These are phyloP conservation scores for Dasyurus viverrinus DNA, from an alignment of 2,113 vertebrate species.

Conservation along the genomic window DNA sequence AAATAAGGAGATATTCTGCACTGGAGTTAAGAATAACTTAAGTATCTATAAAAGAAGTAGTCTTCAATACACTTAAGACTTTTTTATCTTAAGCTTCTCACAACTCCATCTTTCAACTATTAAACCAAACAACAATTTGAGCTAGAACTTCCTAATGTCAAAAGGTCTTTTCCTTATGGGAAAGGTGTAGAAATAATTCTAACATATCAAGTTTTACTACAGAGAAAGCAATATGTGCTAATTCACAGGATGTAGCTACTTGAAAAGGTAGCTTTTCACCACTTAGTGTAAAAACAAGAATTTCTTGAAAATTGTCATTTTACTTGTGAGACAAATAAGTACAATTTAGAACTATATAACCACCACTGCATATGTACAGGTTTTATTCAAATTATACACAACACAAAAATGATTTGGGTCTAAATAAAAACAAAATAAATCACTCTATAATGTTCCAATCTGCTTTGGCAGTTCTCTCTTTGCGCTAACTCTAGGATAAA, in stretches of 20 bases:
- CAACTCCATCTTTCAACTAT: constrained; percentile 48
- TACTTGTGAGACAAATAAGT: constrained; percentile 20
- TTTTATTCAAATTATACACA: constrained; percentile 12
- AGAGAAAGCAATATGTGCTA: constrained; percentile 39
- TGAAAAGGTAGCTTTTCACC: constrained; percentile 47
- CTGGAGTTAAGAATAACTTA: constrained; percentile 22
- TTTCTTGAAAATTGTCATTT: constrained; percentile 14
- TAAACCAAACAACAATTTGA: constrained; percentile 21
- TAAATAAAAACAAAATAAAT: background rate
- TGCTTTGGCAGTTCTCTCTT: background rate
- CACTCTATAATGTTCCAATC: background rate
- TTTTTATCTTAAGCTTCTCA: constrained; percentile 33
- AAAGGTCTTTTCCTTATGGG: constrained; percentile 35
- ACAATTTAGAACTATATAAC: background rate
- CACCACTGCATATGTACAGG: background rate
- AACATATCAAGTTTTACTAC: constrained; percentile 37
- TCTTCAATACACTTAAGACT: constrained; percentile 9
- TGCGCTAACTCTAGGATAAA: background rate
- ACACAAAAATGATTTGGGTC: background rate
- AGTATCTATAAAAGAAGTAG: background rate
- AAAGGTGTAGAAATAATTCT: constrained; percentile 46
- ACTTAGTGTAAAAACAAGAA: background rate
- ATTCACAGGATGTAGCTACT: constrained; percentile 48
- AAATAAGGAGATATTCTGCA: background rate
- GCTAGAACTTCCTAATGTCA: constrained; percentile 58